Percentiles rank a stretch among this genome's conserved stretches.
phyloP scores from a whole-genome alignment of 2,888 invertebrate species.

The Hypolimnas misippus region DNA sequence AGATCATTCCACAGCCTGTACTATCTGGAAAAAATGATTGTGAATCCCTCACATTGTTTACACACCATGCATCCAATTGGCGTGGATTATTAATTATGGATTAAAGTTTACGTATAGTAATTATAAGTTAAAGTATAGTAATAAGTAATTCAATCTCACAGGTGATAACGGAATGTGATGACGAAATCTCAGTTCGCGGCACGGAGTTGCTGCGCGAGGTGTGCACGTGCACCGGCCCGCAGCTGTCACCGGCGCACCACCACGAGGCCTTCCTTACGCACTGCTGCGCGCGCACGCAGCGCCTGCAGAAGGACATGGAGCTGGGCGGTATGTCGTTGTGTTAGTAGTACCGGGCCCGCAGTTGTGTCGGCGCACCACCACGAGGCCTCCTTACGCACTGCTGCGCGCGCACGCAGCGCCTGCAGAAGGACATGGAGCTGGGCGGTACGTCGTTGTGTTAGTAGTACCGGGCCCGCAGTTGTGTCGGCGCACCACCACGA shows the following conservation, averaged over 20 bases:
- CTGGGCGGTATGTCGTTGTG: slow-evolving; percentile 58
- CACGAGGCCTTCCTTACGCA: slow-evolving; percentile 96
- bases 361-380: slow-evolving; percentile 93
- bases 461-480: slow-evolving; percentile 89
- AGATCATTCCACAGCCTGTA: no score
- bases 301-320: slow-evolving; percentile 92
- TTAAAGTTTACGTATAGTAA: no score
- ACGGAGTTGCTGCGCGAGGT: slow-evolving; percentile 96
- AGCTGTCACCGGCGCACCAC: slow-evolving; percentile 91
- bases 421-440: slow-evolving; percentile 92
- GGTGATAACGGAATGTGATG: slow-evolving; percentile 94
- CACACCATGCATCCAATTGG: no score
- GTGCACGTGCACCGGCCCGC: slow-evolving; percentile 95
- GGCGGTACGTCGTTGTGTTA: slow-evolving; percentile 50
- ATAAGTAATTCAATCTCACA: slow-evolving; percentile 50
- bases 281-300: slow-evolving; percentile 94
- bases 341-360: slow-evolving; percentile 87
- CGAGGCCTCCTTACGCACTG: slow-evolving; percentile 95
- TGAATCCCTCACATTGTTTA: no score
- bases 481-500: slow-evolving; percentile 93
- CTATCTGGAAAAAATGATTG: no score
- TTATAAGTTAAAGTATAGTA: no score
- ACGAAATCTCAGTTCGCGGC: slow-evolving; percentile 96
- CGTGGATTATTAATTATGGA: no score
- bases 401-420: slow-evolving; percentile 93